Conservation (phyloP, 2,888 invertebrate species). For the Gastracanthus pulcherrimus region DNA sequence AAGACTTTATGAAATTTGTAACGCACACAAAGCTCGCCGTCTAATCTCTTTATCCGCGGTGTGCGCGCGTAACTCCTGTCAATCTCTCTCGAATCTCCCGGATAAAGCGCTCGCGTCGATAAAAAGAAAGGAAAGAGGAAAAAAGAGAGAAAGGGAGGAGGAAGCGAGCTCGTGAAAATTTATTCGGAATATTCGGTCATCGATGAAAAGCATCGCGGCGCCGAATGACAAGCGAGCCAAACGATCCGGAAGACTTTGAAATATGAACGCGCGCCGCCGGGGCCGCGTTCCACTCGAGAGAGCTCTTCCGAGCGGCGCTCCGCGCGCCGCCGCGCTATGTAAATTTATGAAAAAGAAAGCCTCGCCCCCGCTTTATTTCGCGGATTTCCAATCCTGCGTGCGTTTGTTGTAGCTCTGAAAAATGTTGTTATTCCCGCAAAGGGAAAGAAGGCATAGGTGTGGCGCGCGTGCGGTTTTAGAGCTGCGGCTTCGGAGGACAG, state of each 20-base stretch:
- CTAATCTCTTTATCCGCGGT: conserved; percentile 43
- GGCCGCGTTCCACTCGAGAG: too few species aligned
- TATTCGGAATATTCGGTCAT: conserved; percentile 53
- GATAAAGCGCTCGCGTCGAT: neutral
- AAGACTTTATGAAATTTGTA: conserved; percentile 35
- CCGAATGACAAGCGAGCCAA: conserved; percentile 72
- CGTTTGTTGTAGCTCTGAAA: neutral
- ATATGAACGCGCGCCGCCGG: too few species aligned
- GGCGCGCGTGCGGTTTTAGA: conserved; percentile 45
- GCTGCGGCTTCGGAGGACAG: too few species aligned
- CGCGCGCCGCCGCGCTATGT: conserved; percentile 37
- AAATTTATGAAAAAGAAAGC: conserved; percentile 52
- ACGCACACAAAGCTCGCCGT: conserved; percentile 23
- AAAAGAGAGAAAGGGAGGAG: neutral
- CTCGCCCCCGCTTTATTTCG: neutral
- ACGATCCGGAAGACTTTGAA: conserved; percentile 72
- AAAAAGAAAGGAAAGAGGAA: too few species aligned
- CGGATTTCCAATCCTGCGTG: neutral
- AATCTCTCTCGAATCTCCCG: conserved; percentile 41
- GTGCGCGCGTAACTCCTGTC: conserved; percentile 42
- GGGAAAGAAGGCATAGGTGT: neutral
- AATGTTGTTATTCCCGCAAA: too few species aligned
- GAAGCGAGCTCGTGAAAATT: conserved; percentile 11
- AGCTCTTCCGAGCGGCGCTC: too few species aligned
- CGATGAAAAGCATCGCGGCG: conserved; percentile 49